A percentile compares a stretch with the other conserved stretches of the same genome.
Evolutionary conservation across 2,888 invertebrate species (phyloP).

Genomic region (Xanthorhoe spadicearia): DNA sequence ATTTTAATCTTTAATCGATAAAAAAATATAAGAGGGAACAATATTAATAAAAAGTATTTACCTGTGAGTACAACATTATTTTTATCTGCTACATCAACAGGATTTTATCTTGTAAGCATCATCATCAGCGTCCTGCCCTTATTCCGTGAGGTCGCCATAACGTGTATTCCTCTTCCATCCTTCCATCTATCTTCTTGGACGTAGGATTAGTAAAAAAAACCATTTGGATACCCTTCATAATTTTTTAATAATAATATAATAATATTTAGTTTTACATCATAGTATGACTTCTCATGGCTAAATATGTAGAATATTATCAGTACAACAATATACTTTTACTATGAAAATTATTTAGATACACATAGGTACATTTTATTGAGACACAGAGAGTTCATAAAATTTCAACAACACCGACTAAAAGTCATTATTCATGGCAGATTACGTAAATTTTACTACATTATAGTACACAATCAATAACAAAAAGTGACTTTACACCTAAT

Average conservation of each 20-base stretch:
- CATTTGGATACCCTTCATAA: slow-evolving; percentile 35
- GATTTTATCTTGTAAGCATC: no score
- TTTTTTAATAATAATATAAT: slow-evolving; percentile 43
- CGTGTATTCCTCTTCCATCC: no score
- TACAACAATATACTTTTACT: slow-evolving; percentile 35
- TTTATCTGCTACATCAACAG: no score
- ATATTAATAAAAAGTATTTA: not conserved
- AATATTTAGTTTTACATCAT: slow-evolving; percentile 43
- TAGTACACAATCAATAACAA: slow-evolving; percentile 29
- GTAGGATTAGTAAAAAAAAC: not conserved
- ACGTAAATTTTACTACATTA: slow-evolving; percentile 30
- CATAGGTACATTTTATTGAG: slow-evolving; percentile 29
- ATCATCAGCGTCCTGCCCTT: no score
- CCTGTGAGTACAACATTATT: not conserved
- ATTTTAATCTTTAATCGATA: no score
- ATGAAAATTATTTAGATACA: slow-evolving; percentile 37
- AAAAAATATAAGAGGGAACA: no score
- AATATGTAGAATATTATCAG: slow-evolving; percentile 36
- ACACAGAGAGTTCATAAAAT: slow-evolving; percentile 29
- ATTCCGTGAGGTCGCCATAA: no score
- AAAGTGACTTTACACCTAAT: slow-evolving; percentile 22
- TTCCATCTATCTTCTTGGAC: no score
- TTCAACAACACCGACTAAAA: slow-evolving; percentile 33
- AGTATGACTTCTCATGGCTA: slow-evolving; percentile 39
- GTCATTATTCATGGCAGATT: slow-evolving; percentile 24